phyloP scores from a whole-genome alignment of 2,113 vertebrate genomes.

The Edolisoma coerulescens region DNA sequence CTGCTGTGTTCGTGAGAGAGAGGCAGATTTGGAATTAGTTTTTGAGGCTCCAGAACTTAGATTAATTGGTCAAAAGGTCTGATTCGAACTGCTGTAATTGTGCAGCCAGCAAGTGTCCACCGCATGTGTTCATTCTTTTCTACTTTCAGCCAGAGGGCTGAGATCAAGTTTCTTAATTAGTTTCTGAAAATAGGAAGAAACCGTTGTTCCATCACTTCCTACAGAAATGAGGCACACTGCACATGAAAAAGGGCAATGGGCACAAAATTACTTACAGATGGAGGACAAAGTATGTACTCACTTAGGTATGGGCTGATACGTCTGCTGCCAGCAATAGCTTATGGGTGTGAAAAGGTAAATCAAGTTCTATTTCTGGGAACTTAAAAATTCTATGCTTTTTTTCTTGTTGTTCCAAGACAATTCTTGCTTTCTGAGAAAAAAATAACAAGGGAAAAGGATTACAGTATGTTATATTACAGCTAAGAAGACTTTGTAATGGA shows the following conservation, averaged over 20 bases:
- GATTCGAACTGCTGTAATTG: background rate
- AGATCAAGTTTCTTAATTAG: background rate
- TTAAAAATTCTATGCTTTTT: background rate
- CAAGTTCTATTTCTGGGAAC: background rate
- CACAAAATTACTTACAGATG: background rate
- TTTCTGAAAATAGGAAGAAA: background rate
- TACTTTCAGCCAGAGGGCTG: background rate
- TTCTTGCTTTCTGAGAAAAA: background rate
- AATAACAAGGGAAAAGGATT: background rate
- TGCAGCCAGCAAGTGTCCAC: background rate
- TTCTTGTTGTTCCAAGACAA: background rate
- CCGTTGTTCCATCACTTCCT: background rate
- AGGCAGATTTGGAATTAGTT: background rate
- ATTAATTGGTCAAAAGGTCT: background rate
- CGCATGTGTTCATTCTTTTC: background rate
- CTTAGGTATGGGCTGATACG: background rate
- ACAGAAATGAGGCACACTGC: background rate
- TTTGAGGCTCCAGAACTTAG: background rate
- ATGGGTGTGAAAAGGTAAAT: background rate
- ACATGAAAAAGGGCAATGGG: background rate
- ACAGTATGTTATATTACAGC: background rate
- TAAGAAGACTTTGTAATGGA: background rate
- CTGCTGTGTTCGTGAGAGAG: background rate
- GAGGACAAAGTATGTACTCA: background rate
- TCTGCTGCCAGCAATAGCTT: background rate